Evolutionary conservation across 2,888 invertebrate genomes (phyloP).

Genomic region (Kryphioiulus occultus): DNA sequence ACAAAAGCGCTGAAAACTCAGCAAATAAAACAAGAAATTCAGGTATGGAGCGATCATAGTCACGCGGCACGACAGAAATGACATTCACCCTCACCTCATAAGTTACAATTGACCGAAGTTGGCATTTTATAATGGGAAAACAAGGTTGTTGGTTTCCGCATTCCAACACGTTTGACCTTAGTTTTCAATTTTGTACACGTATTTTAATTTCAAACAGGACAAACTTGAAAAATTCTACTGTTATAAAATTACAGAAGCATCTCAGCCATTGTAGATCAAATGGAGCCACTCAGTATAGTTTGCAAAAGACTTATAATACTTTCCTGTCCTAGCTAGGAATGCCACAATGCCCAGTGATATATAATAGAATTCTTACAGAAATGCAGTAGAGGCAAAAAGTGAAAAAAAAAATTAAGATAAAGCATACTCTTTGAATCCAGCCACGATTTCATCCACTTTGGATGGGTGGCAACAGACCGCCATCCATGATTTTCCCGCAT

Average conservation of each 20-base stretch:
- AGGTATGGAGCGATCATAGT: background rate
- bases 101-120: background rate
- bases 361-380: too few species aligned
- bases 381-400: background rate
- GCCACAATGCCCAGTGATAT: too few species aligned
- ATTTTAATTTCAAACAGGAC: too few species aligned
- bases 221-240: too few species aligned
- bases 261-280: too few species aligned
- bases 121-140: background rate
- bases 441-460: conserved; percentile 73
- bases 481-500: conserved; percentile 69
- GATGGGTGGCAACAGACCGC: conserved; percentile 79
- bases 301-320: too few species aligned
- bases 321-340: too few species aligned
- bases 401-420: background rate
- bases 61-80: background rate
- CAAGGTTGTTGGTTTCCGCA: background rate
- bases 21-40: conserved; percentile 1
- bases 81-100: background rate
- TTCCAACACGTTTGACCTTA: background rate
- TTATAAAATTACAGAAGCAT: too few species aligned
- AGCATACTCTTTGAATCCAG: conserved; percentile 73
- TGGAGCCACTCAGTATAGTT: too few species aligned
- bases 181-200: too few species aligned
- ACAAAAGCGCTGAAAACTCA: background rate